Percentiles rank a stretch among this genome's conserved stretches.
Conservation (phyloP, 2,797 vertebrate genomes). For the Holocentrus rufus region DNA sequence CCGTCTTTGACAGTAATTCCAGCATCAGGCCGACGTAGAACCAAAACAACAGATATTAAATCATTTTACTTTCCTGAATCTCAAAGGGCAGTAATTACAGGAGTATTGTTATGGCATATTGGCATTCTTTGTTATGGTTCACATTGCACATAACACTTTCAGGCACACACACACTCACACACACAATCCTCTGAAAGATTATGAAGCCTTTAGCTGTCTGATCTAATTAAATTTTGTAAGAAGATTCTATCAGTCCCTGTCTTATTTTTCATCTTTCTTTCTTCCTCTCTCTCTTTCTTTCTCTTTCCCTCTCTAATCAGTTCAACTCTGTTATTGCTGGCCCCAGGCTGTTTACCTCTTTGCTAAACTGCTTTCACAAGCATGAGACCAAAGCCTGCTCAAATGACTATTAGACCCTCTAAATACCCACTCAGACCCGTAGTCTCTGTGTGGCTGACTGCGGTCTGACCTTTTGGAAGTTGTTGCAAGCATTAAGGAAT, state of each 20-base stretch:
- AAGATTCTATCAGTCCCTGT: slow-evolving; percentile 82
- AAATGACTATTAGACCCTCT: slow-evolving; percentile 67
- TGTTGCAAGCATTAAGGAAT: slow-evolving; percentile 64
- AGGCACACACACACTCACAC: slow-evolving; percentile 18
- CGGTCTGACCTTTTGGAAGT: slow-evolving; percentile 55
- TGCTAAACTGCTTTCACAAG: slow-evolving; percentile 80
- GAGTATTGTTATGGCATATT: slow-evolving; percentile 41
- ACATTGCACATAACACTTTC: slow-evolving; percentile 58
- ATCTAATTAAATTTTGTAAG: slow-evolving; percentile 77
- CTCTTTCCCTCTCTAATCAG: slow-evolving; percentile 76
- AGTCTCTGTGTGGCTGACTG: slow-evolving; percentile 53
- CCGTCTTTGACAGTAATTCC: slow-evolving; percentile 36
- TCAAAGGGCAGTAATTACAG: not conserved
- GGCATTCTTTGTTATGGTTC: slow-evolving; percentile 63
- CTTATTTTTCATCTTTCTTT: slow-evolving; percentile 73
- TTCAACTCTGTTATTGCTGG: slow-evolving; percentile 82
- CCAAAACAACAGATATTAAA: slow-evolving; percentile 12
- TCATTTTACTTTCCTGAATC: too few species aligned
- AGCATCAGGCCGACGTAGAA: slow-evolving; percentile 35
- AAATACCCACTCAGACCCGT: slow-evolving; percentile 50
- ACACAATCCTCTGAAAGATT: slow-evolving; percentile 44
- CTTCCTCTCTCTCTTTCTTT: slow-evolving; percentile 50
- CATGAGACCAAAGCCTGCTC: slow-evolving; percentile 75
- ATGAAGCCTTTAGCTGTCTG: slow-evolving; percentile 70
- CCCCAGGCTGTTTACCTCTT: slow-evolving; percentile 80